Evolutionary conservation across 1,140 invertebrate genomes (phyloP), one percentile per base, ranked within the genome.

Genomic region (Plectrocnemia conspersa): DNA sequence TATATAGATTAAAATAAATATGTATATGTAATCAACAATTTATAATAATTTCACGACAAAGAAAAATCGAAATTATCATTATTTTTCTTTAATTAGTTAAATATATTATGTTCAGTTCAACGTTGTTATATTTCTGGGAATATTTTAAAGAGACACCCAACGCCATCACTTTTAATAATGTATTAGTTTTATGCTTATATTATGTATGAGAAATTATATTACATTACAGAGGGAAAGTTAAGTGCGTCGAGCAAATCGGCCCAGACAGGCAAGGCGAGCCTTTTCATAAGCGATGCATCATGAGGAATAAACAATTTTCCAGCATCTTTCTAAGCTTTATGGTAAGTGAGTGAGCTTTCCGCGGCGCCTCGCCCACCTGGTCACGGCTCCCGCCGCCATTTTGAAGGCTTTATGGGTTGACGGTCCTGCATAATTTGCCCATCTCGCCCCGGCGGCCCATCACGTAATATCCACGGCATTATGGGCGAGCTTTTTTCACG

Each of bases 241-340:
- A n/a, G n/a, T n/a, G n/a, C n/a, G n/a, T 13, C 6, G 18, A 38
- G 18, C 15, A 38, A 38, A 38, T 9, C 35, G 35, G 10, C 5
- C 6, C 5, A 16, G 5, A 38, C 18, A 38, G 5, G 15, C 27
- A 29, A 7, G 35, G 6, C 5, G 35, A 15, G 35, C 5, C 5
- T 38, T 38, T 38, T 16, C 7, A 7, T 16, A 38, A 38, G 18
- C 35, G 35, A 38, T 38, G 35, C 35, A 38, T 38, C 35, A 38
- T 38, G 35, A 38, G 18, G 35, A 38, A 16, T 38, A 38, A 38
- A 38, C 35, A 38, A 38, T 38, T 38, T 38, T 38, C 35, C 35
- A 16, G 35, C 15, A 38, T 38, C 35, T 16, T 38, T 38, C 35
- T 38, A 38, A 38, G 35, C 35, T 38, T 38, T 38, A 38, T 38